Percentiles rank a stretch among this genome's conserved stretches.
phyloP scores from a whole-genome alignment of 2,797 vertebrate genomes.

The Melanotaenia trifasciata region DNA sequence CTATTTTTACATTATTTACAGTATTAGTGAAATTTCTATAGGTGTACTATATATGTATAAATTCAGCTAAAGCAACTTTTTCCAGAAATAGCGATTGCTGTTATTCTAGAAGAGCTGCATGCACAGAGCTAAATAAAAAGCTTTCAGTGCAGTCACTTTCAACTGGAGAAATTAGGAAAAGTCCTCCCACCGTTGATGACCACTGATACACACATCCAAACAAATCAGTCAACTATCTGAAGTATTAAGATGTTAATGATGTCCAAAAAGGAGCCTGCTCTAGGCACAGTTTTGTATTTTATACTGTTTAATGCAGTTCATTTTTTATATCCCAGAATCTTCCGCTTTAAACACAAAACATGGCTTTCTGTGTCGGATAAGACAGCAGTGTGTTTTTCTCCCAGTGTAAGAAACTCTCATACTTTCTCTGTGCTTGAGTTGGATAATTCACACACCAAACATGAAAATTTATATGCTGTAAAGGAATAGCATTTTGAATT shows the following conservation, averaged over 20 bases:
- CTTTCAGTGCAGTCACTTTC: no score
- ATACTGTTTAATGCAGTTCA: neutral
- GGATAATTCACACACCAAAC: slow-evolving; percentile 18
- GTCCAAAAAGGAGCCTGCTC: neutral
- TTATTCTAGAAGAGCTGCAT: no score
- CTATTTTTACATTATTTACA: no score
- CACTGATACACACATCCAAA: no score
- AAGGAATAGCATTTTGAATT: slow-evolving; percentile 38
- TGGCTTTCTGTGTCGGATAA: slow-evolving; percentile 9
- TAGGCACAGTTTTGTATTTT: neutral
- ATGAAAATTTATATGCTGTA: slow-evolving; percentile 28
- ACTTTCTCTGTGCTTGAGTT: slow-evolving; percentile 28
- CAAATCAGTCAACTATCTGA: no score
- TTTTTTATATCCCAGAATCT: neutral
- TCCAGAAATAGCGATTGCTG: no score
- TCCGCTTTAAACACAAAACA: neutral
- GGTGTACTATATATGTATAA: no score
- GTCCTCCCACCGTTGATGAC: no score
- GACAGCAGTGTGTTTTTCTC: neutral
- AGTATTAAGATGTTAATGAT: neutral
- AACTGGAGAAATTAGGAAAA: no score
- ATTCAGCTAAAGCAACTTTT: no score
- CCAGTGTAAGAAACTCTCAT: slow-evolving; percentile 9
- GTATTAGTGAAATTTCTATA: no score
- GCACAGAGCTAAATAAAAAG: no score